Percentiles rank a stretch among this genome's conserved stretches.
Conservation (phyloP, 2,888 invertebrate genomes). For the Ferdinandea cuprea region DNA sequence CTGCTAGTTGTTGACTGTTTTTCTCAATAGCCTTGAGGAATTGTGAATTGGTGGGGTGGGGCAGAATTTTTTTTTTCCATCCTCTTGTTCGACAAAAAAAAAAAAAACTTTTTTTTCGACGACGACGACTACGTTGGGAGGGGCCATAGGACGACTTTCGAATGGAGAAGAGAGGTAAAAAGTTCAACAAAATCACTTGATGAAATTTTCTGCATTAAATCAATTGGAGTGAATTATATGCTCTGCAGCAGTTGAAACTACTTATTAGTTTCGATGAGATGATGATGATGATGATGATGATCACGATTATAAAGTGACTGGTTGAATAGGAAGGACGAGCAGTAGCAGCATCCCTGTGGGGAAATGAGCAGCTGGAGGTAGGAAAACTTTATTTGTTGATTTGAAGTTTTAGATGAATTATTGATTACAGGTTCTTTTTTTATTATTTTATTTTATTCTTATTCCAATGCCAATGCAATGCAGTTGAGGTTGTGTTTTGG, state of each 20-base stretch:
- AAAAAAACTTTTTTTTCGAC: conserved; percentile 18
- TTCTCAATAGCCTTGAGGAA: conserved; percentile 3
- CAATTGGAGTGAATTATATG: conserved; percentile 72
- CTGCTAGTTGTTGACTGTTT: conserved; percentile 41
- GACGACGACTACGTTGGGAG: too few species aligned
- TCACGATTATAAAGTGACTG: conserved; percentile 33
- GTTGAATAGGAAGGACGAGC: not conserved
- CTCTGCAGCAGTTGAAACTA: conserved; percentile 71
- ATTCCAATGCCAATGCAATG: not conserved
- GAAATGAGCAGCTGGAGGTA: conserved; percentile 10
- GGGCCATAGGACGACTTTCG: not conserved
- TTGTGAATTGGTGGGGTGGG: not conserved
- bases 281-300: conserved; percentile 48
- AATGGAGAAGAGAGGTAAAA: conserved; percentile 15
- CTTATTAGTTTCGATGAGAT: conserved; percentile 70
- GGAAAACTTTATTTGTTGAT: conserved; percentile 13
- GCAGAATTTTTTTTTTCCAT: conserved; percentile 6
- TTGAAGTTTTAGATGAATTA: conserved; percentile 15
- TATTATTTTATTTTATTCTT: not conserved
- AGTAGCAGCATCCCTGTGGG: conserved; percentile 9
- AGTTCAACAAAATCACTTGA: conserved; percentile 66
- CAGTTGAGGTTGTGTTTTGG: too few species aligned
- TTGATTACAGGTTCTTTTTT: too few species aligned
- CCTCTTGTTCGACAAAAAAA: too few species aligned
- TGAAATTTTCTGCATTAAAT: conserved; percentile 72